Evolutionary conservation across 2,797 vertebrate species (phyloP).

Genomic region (Chiloscyllium punctatum): DNA sequence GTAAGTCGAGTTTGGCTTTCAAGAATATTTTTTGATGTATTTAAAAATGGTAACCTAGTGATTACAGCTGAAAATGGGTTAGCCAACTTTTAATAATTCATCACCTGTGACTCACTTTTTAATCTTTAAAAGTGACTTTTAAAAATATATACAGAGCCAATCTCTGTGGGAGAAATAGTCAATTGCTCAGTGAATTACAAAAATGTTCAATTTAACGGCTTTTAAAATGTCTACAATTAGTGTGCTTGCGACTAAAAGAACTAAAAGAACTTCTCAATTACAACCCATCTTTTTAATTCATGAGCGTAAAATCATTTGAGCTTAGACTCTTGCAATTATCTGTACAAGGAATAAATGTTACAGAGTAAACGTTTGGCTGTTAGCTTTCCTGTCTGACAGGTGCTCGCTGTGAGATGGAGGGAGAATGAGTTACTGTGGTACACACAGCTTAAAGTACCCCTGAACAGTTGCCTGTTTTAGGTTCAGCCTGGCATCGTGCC

Average conservation of each 20-base stretch:
- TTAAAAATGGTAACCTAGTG: background rate
- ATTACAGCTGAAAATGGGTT: background rate
- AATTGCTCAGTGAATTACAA: background rate
- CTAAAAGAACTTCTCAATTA: no score
- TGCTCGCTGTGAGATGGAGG: background rate
- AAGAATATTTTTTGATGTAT: background rate
- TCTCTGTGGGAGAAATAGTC: background rate
- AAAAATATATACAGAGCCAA: background rate
- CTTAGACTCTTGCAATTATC: background rate
- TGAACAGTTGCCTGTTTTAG: background rate
- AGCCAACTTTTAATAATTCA: background rate
- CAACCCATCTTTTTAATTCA: no score
- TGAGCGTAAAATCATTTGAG: no score
- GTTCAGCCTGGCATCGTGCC: conserved; percentile 23
- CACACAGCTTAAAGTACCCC: conserved; percentile 22
- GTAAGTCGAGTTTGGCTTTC: background rate
- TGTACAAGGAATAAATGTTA: background rate
- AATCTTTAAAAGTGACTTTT: background rate
- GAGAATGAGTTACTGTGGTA: background rate
- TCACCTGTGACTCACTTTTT: background rate
- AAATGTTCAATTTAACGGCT: background rate
- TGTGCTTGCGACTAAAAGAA: background rate
- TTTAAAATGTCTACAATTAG: background rate
- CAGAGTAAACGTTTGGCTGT: background rate
- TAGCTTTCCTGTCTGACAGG: background rate